A percentile compares a stretch with the other conserved stretches of the same genome.
These are phyloP conservation scores for Axea sp. DNA, from an alignment of 2,888 invertebrate species.

Conservation along the genomic window DNA sequence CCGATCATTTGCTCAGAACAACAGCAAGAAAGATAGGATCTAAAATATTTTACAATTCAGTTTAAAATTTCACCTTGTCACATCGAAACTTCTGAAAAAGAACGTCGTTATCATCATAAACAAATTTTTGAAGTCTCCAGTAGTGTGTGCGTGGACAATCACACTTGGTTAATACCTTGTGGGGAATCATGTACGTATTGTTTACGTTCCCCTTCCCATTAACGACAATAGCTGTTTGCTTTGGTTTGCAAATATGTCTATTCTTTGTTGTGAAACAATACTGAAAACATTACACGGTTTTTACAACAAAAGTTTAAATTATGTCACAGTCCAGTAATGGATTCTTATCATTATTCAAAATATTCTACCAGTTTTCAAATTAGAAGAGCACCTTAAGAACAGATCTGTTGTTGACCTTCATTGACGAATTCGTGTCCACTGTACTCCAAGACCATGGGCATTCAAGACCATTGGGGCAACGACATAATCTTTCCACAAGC, in stretches of 20 bases:
- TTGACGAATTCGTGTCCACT: slow-evolving; percentile 73
- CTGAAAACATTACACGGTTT: slow-evolving; percentile 72
- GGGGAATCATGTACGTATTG: slow-evolving; percentile 77
- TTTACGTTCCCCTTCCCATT: slow-evolving; percentile 78
- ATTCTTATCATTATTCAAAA: too few relatives aligned
- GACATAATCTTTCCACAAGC: slow-evolving; percentile 83
- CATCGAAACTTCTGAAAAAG: slow-evolving; percentile 80
- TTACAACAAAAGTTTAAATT: not conserved
- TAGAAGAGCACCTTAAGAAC: slow-evolving; percentile 83
- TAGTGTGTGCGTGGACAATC: slow-evolving; percentile 81
- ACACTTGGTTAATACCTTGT: slow-evolving; percentile 80
- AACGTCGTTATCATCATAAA: slow-evolving; percentile 68
- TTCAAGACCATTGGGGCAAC: slow-evolving; percentile 81
- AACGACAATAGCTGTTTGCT: slow-evolving; percentile 78
- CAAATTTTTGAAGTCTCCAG: slow-evolving; percentile 79
- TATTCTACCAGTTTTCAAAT: too few relatives aligned
- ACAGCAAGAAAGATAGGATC: too few relatives aligned
- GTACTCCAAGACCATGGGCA: slow-evolving; percentile 80
- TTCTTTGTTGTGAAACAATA: slow-evolving; percentile 80
- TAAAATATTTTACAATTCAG: too few relatives aligned
- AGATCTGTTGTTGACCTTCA: slow-evolving; percentile 82
- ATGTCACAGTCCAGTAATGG: too few relatives aligned
- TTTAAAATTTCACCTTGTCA: slow-evolving; percentile 75
- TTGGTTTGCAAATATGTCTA: slow-evolving; percentile 78
- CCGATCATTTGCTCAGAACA: too few relatives aligned